Conservation (phyloP, 2,113 vertebrate species). For the Andinoacara biseriatus region DNA sequence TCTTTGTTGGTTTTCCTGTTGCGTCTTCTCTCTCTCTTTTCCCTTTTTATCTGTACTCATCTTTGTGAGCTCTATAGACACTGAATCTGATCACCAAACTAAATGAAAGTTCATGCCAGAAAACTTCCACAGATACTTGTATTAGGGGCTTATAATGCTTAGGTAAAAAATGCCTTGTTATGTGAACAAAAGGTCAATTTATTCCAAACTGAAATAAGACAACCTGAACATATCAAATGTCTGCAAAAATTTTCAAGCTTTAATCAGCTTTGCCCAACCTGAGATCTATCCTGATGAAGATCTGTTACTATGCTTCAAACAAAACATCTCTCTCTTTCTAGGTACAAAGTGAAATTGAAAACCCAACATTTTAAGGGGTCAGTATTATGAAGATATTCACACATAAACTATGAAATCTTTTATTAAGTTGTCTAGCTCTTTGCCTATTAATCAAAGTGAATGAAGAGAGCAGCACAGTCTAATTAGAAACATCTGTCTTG, state of each 20-base stretch:
- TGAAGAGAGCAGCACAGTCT: conserved; percentile 18
- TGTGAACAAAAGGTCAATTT: background rate
- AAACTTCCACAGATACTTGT: background rate
- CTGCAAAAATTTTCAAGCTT: background rate
- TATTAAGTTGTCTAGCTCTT: background rate
- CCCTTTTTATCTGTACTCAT: background rate
- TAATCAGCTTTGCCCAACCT: background rate
- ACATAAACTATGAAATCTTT: conserved; percentile 1
- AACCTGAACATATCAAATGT: background rate
- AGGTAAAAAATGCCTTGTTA: background rate
- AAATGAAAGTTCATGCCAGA: background rate
- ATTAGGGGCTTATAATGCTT: background rate
- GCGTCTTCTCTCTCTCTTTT: conserved; percentile 50
- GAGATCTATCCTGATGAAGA: background rate
- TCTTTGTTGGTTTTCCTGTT: conserved; percentile 4
- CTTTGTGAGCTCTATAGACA: background rate
- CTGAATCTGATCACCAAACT: background rate
- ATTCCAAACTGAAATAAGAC: background rate
- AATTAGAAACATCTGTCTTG: conserved; percentile 47
- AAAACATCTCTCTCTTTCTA: background rate
- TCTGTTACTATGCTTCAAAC: background rate
- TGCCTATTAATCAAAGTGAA: conserved; percentile 18
- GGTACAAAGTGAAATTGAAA: background rate
- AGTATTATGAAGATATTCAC: background rate
- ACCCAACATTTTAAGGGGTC: background rate